Percentiles rank a stretch among this genome's conserved stretches.
Conservation (phyloP, 2,888 invertebrate genomes). For the Neoaliturus tenellus region DNA sequence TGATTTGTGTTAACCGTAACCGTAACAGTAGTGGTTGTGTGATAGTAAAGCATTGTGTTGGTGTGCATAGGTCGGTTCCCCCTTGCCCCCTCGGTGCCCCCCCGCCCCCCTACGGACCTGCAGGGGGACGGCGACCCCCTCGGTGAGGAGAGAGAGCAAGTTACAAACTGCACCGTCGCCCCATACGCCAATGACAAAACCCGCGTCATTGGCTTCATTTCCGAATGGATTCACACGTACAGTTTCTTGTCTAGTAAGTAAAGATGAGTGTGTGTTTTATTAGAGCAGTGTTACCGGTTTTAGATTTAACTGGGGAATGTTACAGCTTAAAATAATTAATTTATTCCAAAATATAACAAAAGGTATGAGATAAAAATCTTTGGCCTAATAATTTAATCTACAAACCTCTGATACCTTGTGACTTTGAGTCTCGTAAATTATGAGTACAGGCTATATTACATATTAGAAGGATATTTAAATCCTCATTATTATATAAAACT, state of each 20-base stretch:
- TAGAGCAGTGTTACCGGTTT: no score
- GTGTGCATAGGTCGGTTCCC: constrained; percentile 67
- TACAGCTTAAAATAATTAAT: no score
- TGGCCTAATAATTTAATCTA: not conserved
- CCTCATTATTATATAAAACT: no score
- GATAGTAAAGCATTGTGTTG: constrained; percentile 27
- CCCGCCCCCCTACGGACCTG: constrained; percentile 70
- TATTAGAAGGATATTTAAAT: no score
- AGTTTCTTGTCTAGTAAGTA: constrained; percentile 83
- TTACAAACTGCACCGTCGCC: constrained; percentile 75
- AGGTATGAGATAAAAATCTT: not conserved
- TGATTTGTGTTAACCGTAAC: constrained; percentile 1
- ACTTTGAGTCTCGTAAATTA: no score
- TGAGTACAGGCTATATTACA: no score
- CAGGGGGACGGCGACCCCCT: constrained; percentile 69
- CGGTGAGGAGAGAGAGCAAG: constrained; percentile 63
- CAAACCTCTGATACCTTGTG: no score
- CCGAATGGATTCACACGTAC: constrained; percentile 83
- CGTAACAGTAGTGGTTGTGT: not conserved
- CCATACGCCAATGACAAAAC: constrained; percentile 72
- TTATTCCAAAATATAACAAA: not conserved
- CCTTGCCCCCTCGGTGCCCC: constrained; percentile 64
- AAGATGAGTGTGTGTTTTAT: not conserved
- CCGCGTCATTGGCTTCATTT: constrained; percentile 79
- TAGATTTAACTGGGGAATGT: no score